Percentiles rank a stretch among this genome's conserved stretches.
Conservation (phyloP, 2,113 vertebrate species). For the Chionis minor region DNA sequence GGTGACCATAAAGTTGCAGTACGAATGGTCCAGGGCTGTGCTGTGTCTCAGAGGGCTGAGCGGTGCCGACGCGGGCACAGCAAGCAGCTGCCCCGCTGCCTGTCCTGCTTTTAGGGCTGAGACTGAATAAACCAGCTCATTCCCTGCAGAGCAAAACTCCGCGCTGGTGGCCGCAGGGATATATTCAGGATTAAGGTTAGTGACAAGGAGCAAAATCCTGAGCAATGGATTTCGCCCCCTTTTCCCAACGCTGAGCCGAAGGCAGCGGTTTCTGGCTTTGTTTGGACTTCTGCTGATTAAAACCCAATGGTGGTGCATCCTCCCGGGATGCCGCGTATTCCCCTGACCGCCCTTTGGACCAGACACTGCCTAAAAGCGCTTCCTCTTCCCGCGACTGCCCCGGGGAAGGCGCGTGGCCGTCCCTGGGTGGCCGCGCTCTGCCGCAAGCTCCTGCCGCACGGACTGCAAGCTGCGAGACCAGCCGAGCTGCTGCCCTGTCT, state of each 20-base stretch:
- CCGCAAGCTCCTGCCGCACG: constrained; percentile 71
- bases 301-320: neutral
- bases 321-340: neutral
- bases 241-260: neutral
- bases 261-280: neutral
- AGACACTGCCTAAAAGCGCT: neutral
- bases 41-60: neutral
- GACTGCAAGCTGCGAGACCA: constrained; percentile 69
- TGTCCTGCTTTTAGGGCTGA: neutral
- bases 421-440: neutral
- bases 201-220: neutral
- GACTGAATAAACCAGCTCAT: neutral
- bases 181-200: neutral
- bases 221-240: neutral
- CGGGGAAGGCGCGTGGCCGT: neutral
- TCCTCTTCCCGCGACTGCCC: neutral
- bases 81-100: neutral
- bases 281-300: neutral
- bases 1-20: too few species aligned
- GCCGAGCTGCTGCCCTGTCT: constrained; percentile 63
- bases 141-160: neutral
- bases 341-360: neutral
- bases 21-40: neutral
- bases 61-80: neutral
- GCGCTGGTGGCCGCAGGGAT: neutral